Percentiles rank a stretch among this genome's conserved stretches.
These are phyloP conservation scores for Rotaria sp. DNA, from an alignment of 2,888 invertebrate genomes.

Conservation along the genomic window DNA sequence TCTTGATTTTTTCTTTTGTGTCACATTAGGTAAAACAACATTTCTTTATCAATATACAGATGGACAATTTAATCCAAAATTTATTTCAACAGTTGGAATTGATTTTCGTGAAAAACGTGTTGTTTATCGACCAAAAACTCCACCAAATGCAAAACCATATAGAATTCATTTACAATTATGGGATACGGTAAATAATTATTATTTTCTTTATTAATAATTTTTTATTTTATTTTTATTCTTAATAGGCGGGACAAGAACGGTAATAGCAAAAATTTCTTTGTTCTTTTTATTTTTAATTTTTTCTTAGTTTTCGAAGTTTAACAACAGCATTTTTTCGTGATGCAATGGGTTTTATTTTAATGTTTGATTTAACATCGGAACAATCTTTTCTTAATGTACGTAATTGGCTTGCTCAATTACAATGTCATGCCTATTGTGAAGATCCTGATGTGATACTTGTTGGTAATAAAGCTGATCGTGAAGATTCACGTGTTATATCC, in stretches of 20 bases:
- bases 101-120: slow-evolving; percentile 83
- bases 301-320: slow-evolving; percentile 35
- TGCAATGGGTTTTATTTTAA: slow-evolving; percentile 43
- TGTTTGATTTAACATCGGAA: slow-evolving; percentile 41
- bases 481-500: slow-evolving; percentile 67
- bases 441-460: slow-evolving; percentile 41
- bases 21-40: slow-evolving; percentile 88
- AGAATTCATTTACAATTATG: slow-evolving; percentile 40
- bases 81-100: slow-evolving; percentile 91
- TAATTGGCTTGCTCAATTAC: slow-evolving; percentile 41
- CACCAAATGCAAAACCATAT: slow-evolving; percentile 33
- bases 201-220: not conserved
- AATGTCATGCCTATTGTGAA: slow-evolving; percentile 41
- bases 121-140: slow-evolving; percentile 34
- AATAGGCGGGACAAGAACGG: slow-evolving; percentile 39
- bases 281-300: too few relatives aligned
- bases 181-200: slow-evolving; percentile 32
- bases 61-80: slow-evolving; percentile 79
- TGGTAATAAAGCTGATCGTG: slow-evolving; percentile 57
- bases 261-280: not conserved
- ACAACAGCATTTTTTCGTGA: slow-evolving; percentile 55
- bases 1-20: too few relatives aligned
- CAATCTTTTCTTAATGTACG: slow-evolving; percentile 40
- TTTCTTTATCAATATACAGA: slow-evolving; percentile 91
- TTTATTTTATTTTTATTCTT: not conserved